These are phyloP conservation scores for Catharus bicknelli DNA, from an alignment of 2,113 vertebrate genomes.

Conservation along the genomic window DNA sequence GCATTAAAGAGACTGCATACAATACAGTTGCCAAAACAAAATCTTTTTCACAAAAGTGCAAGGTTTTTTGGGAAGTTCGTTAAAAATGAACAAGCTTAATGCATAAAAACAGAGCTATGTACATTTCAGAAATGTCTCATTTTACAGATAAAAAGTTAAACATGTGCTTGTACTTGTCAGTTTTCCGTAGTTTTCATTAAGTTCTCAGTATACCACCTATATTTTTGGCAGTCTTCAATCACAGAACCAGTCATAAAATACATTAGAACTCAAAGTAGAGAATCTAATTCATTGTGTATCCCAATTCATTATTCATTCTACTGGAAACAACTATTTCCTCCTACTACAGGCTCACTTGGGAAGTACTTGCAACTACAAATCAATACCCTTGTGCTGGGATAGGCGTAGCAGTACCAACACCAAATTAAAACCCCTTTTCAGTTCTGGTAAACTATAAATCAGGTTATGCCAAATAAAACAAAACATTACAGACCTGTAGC, in stretches of 20 bases:
- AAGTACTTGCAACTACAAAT: neutral
- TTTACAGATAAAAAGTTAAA: neutral
- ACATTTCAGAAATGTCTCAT: neutral
- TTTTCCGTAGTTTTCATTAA: neutral
- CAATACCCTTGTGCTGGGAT: neutral
- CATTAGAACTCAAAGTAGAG: neutral
- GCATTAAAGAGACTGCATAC: neutral
- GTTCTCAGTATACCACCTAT: neutral
- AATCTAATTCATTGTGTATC: neutral
- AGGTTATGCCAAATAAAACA: neutral
- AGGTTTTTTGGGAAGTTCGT: neutral
- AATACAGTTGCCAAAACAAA: neutral
- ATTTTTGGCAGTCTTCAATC: neutral
- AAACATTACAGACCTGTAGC: neutral
- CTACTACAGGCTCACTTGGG: neutral
- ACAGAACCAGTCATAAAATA: neutral
- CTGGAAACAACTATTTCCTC: neutral
- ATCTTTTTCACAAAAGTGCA: neutral
- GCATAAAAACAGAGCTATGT: accelerated
- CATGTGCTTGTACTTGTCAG: neutral
- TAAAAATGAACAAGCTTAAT: neutral
- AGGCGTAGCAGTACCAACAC: neutral
- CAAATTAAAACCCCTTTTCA: neutral
- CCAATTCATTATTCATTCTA: neutral
- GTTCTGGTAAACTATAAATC: neutral